Evolutionary conservation across 1,140 invertebrate species (phyloP).

Genomic region (Nixonia krombeini): DNA sequence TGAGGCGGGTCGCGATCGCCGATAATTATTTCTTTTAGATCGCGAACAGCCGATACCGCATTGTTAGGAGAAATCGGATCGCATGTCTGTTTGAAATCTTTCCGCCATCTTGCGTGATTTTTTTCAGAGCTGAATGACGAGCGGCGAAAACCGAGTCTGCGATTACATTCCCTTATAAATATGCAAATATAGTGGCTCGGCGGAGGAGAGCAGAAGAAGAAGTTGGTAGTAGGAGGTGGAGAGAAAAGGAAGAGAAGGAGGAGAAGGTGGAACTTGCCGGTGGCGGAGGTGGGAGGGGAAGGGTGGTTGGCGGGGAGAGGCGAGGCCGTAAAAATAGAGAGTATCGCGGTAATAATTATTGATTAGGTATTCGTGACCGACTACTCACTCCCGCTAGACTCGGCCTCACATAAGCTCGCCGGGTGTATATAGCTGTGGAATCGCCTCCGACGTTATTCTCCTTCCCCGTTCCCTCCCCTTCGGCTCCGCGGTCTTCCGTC

Average conservation of each 20-base stretch:
- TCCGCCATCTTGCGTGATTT: constrained; percentile 69
- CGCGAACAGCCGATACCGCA: constrained; percentile 61
- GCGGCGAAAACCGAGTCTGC: constrained; percentile 68
- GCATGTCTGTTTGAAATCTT: constrained; percentile 70
- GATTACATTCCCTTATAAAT: constrained; percentile 73
- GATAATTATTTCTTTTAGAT: constrained; percentile 67
- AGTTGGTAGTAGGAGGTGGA: constrained; percentile 16
- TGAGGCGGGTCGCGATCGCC: constrained; percentile 2
- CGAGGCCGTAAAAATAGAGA: constrained; percentile 63
- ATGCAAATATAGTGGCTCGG: constrained; percentile 66
- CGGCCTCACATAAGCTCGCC: constrained; percentile 39
- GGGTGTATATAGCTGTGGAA: constrained; percentile 13
- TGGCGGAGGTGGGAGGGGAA: constrained; percentile 25
- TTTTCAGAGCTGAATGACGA: constrained; percentile 59
- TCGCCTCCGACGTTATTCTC: constrained; percentile 2
- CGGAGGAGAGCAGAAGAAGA: constrained; percentile 31
- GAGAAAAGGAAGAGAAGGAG: constrained; percentile 35
- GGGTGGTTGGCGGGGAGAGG: constrained; percentile 22
- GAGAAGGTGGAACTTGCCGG: constrained; percentile 35
- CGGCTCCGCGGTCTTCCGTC: no score
- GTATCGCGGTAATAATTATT: constrained; percentile 69
- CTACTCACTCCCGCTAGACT: constrained; percentile 51
- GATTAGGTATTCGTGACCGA: constrained; percentile 68
- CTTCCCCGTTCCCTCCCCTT: constrained; percentile 11
- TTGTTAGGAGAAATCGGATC: constrained; percentile 66